Percentiles rank a stretch among this genome's conserved stretches.
These are phyloP conservation scores for Heliconius sara DNA, from an alignment of 2,888 invertebrate species.

Conservation along the genomic window DNA sequence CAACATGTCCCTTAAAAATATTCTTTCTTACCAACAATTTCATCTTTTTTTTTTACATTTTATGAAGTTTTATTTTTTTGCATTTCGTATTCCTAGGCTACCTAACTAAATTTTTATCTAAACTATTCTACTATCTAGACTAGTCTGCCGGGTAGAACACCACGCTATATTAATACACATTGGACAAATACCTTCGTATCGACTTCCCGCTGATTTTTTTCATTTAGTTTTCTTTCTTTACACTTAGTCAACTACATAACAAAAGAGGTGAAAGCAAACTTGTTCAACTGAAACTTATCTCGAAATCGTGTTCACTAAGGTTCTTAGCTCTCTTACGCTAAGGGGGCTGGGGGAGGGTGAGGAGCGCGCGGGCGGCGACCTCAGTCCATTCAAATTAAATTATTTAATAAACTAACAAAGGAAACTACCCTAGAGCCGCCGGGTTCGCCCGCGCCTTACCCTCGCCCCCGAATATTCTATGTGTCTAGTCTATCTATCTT, in stretches of 20 bases:
- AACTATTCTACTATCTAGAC: slow-evolving; percentile 84
- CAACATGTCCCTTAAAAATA: slow-evolving; percentile 86
- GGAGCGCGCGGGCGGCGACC: slow-evolving; percentile 65
- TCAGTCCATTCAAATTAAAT: slow-evolving; percentile 83
- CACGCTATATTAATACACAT: slow-evolving; percentile 83
- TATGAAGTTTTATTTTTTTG: slow-evolving; percentile 83
- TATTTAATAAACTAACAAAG: slow-evolving; percentile 83
- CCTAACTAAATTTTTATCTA: slow-evolving; percentile 84
- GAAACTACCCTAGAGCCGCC: slow-evolving; percentile 79
- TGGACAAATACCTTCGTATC: slow-evolving; percentile 83
- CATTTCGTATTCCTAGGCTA: slow-evolving; percentile 85
- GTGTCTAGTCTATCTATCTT: slow-evolving; percentile 80
- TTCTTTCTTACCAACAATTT: slow-evolving; percentile 86
- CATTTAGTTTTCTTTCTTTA: slow-evolving; percentile 80
- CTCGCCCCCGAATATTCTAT: slow-evolving; percentile 68
- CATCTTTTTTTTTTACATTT: slow-evolving; percentile 84
- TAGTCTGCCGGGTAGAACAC: slow-evolving; percentile 84
- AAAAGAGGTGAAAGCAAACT: slow-evolving; percentile 83
- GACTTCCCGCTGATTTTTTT: slow-evolving; percentile 75
- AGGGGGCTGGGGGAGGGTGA: slow-evolving; percentile 51
- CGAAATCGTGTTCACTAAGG: slow-evolving; percentile 77
- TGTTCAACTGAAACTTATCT: slow-evolving; percentile 80
- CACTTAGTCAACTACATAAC: slow-evolving; percentile 83
- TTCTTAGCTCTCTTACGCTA: slow-evolving; percentile 65
- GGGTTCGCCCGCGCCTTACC: slow-evolving; percentile 61